Base-by-base conservation (phyloP, 30 jellyfish, hydroid and myxozoan genomes). In the Turritopsis rubra region DNA sequence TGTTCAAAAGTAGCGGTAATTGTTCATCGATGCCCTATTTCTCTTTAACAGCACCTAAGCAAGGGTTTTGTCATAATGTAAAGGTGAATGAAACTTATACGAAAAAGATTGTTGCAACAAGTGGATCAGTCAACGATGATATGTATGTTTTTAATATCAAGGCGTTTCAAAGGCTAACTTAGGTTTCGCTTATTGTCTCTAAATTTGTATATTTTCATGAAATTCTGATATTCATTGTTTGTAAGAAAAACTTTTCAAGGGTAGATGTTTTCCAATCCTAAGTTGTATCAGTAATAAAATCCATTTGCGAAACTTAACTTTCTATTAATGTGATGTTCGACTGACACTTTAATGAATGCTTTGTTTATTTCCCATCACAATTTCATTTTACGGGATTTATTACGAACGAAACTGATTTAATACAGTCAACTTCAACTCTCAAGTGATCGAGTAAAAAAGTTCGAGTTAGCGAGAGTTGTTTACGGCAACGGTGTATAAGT, bases 1-100 rank as follows among this genome's bases (percentile, higher is more conserved):
- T 75, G 8, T 31, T n/a, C 17, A 17, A 75, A 27, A 31, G 83
- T 22, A 0, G 18, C 22, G 83, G 83, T 9, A 75, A 22, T 22
- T 75, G 83, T 0, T 75, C 83, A 1, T 16, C 53, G 28, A 28
- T 9, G 68, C 83, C 83, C 0, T 68, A 68, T 68, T 68, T 68
- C 19, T 68, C 77, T n/a, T 19, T 22, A 68, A 68, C 77, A 68
- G 9, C 77, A 68, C 77, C 77, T 23, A 23, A n/a, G 28, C 31
- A 68, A n/a, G 77, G 17, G 16, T 68, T 22, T 23, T 68, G 77
- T 68, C 31, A 68, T 7, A 68, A 19, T 19, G 8, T 68, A 19
- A 23, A 8, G 30, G 77, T 68, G 30, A 68, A 68, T 68, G 77
- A 27, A 27, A 68, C 77, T 8, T 68, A 68, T 22, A 68, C 19